Evolutionary conservation across 2,797 vertebrate genomes (phyloP).

Genomic region (Lacerta agilis): DNA sequence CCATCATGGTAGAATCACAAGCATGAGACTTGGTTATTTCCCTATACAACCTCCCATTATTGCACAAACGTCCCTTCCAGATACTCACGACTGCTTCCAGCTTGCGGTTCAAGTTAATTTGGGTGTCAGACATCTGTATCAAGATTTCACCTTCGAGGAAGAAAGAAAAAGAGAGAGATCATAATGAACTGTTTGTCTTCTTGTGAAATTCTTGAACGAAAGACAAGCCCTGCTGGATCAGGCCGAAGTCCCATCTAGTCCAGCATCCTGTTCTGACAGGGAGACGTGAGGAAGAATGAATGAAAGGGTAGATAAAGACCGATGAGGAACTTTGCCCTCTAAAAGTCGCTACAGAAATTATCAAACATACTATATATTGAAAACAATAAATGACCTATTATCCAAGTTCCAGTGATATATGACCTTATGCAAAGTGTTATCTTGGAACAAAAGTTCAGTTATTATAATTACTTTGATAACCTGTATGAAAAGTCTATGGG

Average conservation of each 20-base stretch:
- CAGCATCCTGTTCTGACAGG: too few species aligned
- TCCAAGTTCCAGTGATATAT: accelerated
- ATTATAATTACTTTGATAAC: not conserved
- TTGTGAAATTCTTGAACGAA: not conserved
- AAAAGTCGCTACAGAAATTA: not conserved
- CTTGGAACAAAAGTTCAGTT: conserved; percentile 52
- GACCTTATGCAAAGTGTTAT: not conserved
- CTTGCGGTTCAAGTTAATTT: conserved; percentile 85
- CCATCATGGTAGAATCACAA: not conserved
- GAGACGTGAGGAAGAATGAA: not conserved
- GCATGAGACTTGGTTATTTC: too few species aligned
- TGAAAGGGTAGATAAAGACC: not conserved
- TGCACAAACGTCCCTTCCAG: not conserved
- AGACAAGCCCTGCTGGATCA: too few species aligned
- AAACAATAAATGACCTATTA: not conserved
- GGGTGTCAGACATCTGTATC: conserved; percentile 89
- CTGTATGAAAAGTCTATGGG: not conserved
- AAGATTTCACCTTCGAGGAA: conserved; percentile 86
- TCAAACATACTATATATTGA: not conserved
- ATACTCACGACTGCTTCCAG: conserved; percentile 88
- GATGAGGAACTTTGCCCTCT: conserved; percentile 1
- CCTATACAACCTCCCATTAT: not conserved
- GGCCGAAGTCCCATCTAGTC: too few species aligned
- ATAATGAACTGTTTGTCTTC: accelerated
- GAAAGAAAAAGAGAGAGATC: not conserved